These are phyloP conservation scores for Anoplolepis gracilipes DNA, from an alignment of 1,140 invertebrate genomes.

Conservation along the genomic window DNA sequence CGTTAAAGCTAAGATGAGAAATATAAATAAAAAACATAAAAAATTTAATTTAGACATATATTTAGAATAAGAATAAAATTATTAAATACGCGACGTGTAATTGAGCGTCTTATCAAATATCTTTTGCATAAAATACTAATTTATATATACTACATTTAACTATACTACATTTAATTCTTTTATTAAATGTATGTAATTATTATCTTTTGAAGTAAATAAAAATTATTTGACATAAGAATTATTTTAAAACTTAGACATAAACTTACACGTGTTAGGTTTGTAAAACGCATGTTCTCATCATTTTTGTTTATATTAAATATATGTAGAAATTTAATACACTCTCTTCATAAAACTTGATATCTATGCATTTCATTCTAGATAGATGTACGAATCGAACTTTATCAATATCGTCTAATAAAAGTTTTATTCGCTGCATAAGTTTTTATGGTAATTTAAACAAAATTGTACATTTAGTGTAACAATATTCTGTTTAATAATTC, in stretches of 20 bases:
- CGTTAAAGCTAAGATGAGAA: no score
- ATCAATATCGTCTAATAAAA: neutral
- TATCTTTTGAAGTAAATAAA: neutral
- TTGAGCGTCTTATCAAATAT: neutral
- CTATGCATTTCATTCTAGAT: neutral
- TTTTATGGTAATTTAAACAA: neutral
- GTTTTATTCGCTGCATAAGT: neutral
- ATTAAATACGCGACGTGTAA: neutral
- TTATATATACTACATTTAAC: no score
- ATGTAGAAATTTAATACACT: neutral
- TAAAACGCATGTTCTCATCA: neutral
- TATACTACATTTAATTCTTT: no score
- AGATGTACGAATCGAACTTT: neutral
- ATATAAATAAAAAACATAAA: no score
- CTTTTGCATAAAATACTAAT: neutral
- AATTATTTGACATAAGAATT: neutral
- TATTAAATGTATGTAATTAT: neutral
- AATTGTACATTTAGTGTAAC: neutral
- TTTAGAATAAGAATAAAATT: neutral
- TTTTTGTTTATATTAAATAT: neutral
- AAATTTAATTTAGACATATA: neutral
- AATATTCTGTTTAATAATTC: neutral
- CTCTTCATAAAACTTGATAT: slow-evolving; percentile 5
- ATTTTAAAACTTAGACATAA: neutral
- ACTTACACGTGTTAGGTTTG: neutral